Evolutionary conservation across 2,797 vertebrate species (phyloP).

Genomic region (Sarcoramphus papa): DNA sequence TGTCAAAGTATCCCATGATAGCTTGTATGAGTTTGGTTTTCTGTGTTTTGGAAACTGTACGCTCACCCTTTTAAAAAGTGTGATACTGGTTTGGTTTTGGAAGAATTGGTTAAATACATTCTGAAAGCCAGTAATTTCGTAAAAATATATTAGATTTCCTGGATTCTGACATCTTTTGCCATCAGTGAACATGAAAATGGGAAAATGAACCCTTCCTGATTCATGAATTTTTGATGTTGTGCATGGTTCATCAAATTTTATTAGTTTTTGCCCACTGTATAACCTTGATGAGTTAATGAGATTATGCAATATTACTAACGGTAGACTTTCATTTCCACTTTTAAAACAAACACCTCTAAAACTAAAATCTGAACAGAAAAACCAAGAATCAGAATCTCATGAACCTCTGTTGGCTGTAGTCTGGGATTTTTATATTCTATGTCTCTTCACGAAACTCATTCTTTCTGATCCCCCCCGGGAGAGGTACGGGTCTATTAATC

Average conservation of each 20-base stretch:
- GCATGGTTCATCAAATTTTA: not conserved
- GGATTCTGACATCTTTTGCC: not conserved
- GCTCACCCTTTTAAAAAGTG: not conserved
- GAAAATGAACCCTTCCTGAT: not conserved
- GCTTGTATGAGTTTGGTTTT: not conserved
- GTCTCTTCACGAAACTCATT: not conserved
- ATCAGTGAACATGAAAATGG: not conserved
- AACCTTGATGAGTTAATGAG: not conserved
- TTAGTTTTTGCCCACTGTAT: not conserved
- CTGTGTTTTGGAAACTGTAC: not conserved
- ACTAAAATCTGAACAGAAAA: not conserved
- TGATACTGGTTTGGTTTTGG: not conserved
- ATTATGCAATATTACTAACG: not conserved
- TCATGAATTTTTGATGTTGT: not conserved
- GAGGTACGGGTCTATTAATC: slow-evolving; percentile 40
- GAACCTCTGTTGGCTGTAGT: not conserved
- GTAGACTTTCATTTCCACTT: not conserved
- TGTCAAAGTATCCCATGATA: not conserved
- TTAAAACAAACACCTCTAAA: not conserved
- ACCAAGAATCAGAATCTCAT: not conserved
- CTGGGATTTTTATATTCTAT: not conserved
- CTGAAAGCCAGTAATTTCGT: not conserved
- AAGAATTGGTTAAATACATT: not conserved
- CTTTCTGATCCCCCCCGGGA: not conserved
- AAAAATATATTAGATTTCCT: not conserved